Conservation (phyloP, 2,888 invertebrate species). For the Merodon equestris region DNA sequence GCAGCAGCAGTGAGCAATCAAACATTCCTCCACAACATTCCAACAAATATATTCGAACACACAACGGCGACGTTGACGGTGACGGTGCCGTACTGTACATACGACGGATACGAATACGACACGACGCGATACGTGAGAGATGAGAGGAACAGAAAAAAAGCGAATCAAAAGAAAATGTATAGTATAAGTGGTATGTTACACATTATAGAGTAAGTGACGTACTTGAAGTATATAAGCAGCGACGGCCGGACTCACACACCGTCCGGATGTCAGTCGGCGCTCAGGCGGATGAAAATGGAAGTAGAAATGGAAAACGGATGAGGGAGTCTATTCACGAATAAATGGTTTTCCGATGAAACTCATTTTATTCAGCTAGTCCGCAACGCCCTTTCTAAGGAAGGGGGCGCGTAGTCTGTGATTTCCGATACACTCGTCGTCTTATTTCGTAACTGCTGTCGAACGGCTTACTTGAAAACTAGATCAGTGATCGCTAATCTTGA, state of each 20-base stretch:
- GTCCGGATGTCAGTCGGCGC: no score
- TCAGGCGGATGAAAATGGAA: not conserved
- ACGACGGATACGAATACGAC: not conserved
- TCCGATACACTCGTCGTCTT: no score
- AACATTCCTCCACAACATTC: conserved; percentile 50
- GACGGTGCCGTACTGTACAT: conserved; percentile 35
- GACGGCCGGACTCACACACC: not conserved
- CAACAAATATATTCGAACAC: conserved; percentile 60
- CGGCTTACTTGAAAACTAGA: no score
- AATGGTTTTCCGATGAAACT: conserved; percentile 1
- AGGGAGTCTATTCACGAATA: not conserved
- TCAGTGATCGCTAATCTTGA: no score
- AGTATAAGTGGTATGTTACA: conserved; percentile 21
- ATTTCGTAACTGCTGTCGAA: no score
- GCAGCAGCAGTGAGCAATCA: conserved; percentile 40
- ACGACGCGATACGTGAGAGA: conserved; percentile 6
- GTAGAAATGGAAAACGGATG: conserved; percentile 4
- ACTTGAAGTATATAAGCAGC: conserved; percentile 9
- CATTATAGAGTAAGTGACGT: conserved; percentile 4
- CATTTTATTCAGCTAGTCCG: not conserved
- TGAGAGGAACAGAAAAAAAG: conserved; percentile 1
- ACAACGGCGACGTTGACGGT: conserved; percentile 43
- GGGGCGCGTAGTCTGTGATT: not conserved
- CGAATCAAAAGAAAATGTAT: no score
- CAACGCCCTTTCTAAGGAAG: not conserved